phyloP scores from a whole-genome alignment of 53 echinoderm and acorn worm species.

The Henricia sp. region DNA sequence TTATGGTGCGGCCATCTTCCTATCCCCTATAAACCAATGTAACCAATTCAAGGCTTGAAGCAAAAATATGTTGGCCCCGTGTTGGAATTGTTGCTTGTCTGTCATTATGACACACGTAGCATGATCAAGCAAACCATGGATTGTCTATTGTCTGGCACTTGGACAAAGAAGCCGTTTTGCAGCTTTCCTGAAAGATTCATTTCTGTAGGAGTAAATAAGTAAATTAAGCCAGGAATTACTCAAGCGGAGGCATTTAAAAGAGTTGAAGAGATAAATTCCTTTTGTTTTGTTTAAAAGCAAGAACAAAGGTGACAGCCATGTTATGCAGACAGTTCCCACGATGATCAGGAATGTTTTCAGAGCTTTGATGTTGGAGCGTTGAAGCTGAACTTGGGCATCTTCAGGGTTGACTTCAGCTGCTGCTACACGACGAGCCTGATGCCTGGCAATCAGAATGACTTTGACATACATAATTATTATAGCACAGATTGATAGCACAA shows the following conservation, averaged over 20 bases:
- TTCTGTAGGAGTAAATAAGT: constrained; percentile 8
- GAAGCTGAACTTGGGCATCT: constrained; percentile 22
- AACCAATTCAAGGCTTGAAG: no score
- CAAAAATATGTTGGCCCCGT: no score
- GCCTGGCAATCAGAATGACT: background rate
- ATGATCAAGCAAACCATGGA: no score
- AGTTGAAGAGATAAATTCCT: background rate
- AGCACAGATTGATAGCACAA: background rate
- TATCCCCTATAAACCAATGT: no score
- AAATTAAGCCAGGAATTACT: constrained; percentile 25
- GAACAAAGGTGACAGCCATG: background rate
- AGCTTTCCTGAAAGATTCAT: constrained; percentile 16
- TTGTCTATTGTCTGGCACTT: background rate
- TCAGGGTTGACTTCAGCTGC: constrained; percentile 20
- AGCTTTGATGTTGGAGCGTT: constrained; percentile 7
- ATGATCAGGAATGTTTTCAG: constrained; percentile 18
- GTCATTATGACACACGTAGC: no score
- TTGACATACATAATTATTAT: background rate
- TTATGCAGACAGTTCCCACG: background rate
- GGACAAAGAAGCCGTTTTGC: constrained; percentile 19
- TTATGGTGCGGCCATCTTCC: no score
- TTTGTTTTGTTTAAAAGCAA: background rate
- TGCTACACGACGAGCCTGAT: constrained; percentile 27
- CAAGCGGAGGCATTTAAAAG: background rate
- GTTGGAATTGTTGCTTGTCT: no score